phyloP scores from a whole-genome alignment of 2,888 invertebrate species.

The Sesia apiformis region DNA sequence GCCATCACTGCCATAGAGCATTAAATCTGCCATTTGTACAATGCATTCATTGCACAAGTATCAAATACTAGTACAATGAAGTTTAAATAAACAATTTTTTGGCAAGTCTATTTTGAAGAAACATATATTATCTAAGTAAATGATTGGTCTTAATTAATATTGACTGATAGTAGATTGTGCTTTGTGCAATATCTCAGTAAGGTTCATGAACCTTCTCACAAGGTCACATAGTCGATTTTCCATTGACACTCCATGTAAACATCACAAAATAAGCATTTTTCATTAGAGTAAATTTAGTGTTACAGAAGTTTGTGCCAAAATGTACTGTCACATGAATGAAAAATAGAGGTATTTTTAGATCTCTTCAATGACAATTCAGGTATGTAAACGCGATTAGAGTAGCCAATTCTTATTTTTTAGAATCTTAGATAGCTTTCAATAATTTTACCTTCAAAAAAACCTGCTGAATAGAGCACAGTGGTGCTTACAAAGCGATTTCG shows the following conservation, averaged over 20 bases:
- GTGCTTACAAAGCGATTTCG: too few relatives aligned
- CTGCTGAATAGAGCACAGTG: too few relatives aligned
- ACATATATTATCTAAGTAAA: too few relatives aligned
- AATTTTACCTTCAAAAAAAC: neutral
- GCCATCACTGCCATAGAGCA: too few relatives aligned
- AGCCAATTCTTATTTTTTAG: neutral
- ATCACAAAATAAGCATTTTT: neutral
- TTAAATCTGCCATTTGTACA: too few relatives aligned
- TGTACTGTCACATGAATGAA: neutral
- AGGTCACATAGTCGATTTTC: neutral
- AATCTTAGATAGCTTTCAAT: neutral
- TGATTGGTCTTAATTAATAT: too few relatives aligned
- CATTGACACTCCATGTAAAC: neutral
- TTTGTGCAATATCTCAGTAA: neutral
- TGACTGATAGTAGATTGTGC: neutral
- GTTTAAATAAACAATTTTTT: too few relatives aligned
- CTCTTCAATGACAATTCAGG: constrained; percentile 2
- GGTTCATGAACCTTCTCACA: neutral
- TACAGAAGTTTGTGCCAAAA: neutral
- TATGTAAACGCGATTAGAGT: neutral
- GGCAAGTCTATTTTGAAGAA: too few relatives aligned
- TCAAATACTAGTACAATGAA: too few relatives aligned
- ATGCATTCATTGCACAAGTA: too few relatives aligned
- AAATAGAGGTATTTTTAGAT: neutral
- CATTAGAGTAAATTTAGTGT: neutral